phyloP scores from a whole-genome alignment of 2,113 vertebrate genomes.

The Andinoacara biseriatus region DNA sequence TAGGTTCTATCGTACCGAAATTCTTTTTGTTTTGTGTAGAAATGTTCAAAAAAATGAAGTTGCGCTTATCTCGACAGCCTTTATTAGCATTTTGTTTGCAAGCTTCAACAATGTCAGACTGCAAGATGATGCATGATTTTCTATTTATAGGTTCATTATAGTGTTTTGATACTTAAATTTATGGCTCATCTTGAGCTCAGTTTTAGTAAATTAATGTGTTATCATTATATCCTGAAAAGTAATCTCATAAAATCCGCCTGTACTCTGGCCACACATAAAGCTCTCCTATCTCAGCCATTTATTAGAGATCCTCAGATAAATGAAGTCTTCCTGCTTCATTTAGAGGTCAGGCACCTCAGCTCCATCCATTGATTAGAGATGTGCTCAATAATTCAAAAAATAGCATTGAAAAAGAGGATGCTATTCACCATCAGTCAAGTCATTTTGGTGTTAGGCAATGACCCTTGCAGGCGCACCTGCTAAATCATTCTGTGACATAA shows the following conservation, averaged over 20 bases:
- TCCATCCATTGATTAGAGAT: slow-evolving; percentile 55
- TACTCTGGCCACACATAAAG: neutral
- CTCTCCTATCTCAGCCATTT: slow-evolving; percentile 2
- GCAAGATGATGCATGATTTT: neutral
- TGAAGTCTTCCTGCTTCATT: slow-evolving; percentile 41
- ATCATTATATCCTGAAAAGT: neutral
- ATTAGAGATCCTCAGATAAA: slow-evolving; percentile 40
- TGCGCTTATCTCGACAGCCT: neutral
- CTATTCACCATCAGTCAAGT: slow-evolving; percentile 54
- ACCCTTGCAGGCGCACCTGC: slow-evolving; percentile 46
- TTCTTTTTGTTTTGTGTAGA: neutral
- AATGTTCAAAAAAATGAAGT: neutral
- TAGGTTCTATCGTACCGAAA: neutral
- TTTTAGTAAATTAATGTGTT: neutral
- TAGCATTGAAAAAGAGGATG: slow-evolving; percentile 39
- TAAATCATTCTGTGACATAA: slow-evolving; percentile 62
- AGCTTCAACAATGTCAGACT: neutral
- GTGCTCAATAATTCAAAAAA: slow-evolving; percentile 69
- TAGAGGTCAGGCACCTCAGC: slow-evolving; percentile 19
- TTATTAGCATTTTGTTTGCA: neutral
- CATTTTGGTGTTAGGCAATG: slow-evolving; percentile 49
- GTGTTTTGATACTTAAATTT: neutral
- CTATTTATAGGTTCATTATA: neutral
- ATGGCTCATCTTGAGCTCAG: neutral
- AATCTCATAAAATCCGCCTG: neutral